These are phyloP conservation scores for Panulirus ornatus DNA, from an alignment of 1,140 invertebrate species.

Conservation along the genomic window DNA sequence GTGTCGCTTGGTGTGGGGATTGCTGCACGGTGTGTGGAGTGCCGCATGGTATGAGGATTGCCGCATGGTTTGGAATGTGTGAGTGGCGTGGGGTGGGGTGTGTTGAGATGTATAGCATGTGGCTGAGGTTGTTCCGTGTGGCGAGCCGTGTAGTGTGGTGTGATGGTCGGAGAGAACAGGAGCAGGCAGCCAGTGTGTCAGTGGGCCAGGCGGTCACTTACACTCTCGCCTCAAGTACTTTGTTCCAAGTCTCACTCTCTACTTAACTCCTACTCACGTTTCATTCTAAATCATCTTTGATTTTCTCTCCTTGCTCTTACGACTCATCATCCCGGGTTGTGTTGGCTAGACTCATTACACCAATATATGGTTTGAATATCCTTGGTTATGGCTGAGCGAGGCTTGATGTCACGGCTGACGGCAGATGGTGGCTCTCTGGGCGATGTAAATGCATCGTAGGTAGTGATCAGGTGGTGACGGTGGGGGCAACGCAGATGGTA, in stretches of 20 bases:
- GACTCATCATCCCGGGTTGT: neutral
- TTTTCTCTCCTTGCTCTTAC: too few species aligned
- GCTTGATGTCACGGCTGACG: too few species aligned
- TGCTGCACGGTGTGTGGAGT: too few species aligned
- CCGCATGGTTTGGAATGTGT: too few species aligned
- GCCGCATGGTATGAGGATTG: too few species aligned
- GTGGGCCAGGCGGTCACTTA: neutral
- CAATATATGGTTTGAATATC: neutral
- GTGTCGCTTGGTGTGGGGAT: too few species aligned
- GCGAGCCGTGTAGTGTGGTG: neutral
- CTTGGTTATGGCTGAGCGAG: too few species aligned
- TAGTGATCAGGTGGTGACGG: neutral
- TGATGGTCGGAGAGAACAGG: neutral
- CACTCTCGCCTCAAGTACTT: neutral
- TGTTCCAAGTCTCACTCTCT: neutral
- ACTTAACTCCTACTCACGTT: neutral
- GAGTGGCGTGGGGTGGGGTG: too few species aligned
- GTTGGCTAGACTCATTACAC: too few species aligned
- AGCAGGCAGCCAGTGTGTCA: neutral
- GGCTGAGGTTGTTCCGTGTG: neutral
- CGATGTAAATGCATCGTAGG: neutral
- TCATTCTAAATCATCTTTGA: too few species aligned
- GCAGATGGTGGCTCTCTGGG: neutral
- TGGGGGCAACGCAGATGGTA: neutral
- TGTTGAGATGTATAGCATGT: too few species aligned